Evolutionary conservation across 2,113 vertebrate genomes (phyloP).

Genomic region (Actenoides lindsayi): DNA sequence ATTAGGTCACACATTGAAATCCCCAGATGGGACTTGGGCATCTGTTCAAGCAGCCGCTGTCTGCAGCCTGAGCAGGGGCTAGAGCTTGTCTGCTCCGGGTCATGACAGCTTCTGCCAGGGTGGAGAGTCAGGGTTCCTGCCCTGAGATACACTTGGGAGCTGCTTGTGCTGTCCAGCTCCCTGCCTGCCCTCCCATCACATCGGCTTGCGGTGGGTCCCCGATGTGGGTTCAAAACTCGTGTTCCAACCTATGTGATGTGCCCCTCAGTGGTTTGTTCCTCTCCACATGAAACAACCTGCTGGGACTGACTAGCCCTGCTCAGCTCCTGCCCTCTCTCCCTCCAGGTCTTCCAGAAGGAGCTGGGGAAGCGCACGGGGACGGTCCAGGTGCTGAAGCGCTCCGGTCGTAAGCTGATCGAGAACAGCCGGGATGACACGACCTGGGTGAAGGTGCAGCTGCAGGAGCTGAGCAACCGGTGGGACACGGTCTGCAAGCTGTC

Average conservation of each 20-base stretch:
- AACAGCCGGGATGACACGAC: conserved; percentile 93
- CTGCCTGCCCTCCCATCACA: neutral
- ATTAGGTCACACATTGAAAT: neutral
- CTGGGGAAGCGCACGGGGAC: conserved; percentile 94
- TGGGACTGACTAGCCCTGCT: neutral
- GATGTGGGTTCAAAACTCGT: neutral
- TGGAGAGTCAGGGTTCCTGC: neutral
- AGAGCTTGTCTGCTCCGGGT: neutral
- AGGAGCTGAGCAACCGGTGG: conserved; percentile 97
- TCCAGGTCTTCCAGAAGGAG: conserved; percentile 96
- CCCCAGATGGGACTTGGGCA: neutral
- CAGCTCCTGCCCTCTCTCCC: neutral
- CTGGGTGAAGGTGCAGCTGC: conserved; percentile 97
- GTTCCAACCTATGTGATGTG: neutral
- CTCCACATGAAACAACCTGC: rapidly evolving
- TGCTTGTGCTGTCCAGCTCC: neutral
- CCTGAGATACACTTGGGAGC: rapidly evolving
- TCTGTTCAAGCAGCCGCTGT: neutral
- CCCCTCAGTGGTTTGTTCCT: too few relatives aligned
- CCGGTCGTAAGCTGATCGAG: conserved; percentile 93
- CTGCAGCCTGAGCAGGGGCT: neutral
- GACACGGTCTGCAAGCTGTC: conserved; percentile 95
- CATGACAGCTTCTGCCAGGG: neutral
- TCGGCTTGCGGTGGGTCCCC: neutral
- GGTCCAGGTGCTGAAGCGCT: conserved; percentile 93